phyloP scores from a whole-genome alignment of 2,888 invertebrate genomes.

The Stenolophus ochropezus region DNA sequence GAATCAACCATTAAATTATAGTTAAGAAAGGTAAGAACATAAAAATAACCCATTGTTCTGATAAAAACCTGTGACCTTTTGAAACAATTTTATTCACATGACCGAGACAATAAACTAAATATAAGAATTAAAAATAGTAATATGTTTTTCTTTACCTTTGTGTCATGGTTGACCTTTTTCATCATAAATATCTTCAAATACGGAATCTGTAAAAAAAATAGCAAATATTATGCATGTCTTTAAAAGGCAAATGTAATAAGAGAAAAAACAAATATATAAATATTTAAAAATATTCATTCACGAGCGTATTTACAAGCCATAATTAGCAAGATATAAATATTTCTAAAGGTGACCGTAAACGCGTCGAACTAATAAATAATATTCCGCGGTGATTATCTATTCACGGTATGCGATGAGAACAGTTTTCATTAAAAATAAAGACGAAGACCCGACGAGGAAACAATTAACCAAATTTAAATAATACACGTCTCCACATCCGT shows the following conservation, averaged over 20 bases:
- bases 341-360: neutral
- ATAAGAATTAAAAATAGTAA: neutral
- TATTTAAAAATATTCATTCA: neutral
- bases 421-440: constrained; percentile 30
- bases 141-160: neutral
- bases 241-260: neutral
- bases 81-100: neutral
- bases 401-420: neutral
- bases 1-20: neutral
- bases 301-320: neutral
- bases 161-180: neutral
- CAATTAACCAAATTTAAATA: constrained; percentile 43
- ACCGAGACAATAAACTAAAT: neutral
- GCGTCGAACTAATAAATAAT: constrained; percentile 19
- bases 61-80: neutral
- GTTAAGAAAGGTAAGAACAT: neutral
- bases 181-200: too few relatives aligned
- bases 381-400: constrained; percentile 6
- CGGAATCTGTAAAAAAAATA: neutral
- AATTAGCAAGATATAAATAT: constrained; percentile 10
- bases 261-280: neutral
- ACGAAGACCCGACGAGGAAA: constrained; percentile 29
- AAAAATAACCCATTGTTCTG: neutral
- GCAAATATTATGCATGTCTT: neutral
- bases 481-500: constrained; percentile 36